phyloP scores from a whole-genome alignment of 2,113 vertebrate species.

The Meleagris gallopavo region DNA sequence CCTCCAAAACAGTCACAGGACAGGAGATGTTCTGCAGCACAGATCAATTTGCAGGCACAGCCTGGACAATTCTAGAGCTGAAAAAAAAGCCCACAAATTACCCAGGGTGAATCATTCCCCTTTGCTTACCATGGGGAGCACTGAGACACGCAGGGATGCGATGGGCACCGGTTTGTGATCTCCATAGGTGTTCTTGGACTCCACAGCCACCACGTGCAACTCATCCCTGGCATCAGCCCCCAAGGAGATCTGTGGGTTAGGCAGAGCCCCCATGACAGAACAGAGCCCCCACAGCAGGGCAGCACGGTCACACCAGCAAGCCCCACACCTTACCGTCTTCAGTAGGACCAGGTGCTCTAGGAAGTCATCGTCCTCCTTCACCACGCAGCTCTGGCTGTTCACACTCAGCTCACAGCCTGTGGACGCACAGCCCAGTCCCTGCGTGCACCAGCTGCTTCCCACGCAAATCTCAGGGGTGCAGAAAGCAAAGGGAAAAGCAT shows the following conservation, averaged over 20 bases:
- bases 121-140: conserved; percentile 71
- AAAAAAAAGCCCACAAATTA: not conserved
- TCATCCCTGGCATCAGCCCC: conserved; percentile 62
- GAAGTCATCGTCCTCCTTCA: conserved; percentile 58
- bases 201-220: conserved; percentile 71
- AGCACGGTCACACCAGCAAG: accelerated
- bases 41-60: not conserved
- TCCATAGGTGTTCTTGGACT: conserved; percentile 19
- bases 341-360: conserved; percentile 74
- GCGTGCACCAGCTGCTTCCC: accelerated
- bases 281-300: not conserved
- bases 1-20: not conserved
- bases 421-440: accelerated
- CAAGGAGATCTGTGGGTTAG: conserved; percentile 64
- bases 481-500: too few relatives aligned
- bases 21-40: not conserved
- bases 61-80: not conserved
- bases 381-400: conserved; percentile 11
- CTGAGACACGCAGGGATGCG: conserved; percentile 35
- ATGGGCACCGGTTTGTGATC: conserved; percentile 51
- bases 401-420: conserved; percentile 70
- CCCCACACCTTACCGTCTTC: conserved; percentile 47
- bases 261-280: not conserved
- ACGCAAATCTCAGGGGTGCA: accelerated
- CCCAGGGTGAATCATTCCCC: not conserved